Evolutionary conservation across 2,113 vertebrate genomes (phyloP).

Genomic region (Phoenicopterus ruber): DNA sequence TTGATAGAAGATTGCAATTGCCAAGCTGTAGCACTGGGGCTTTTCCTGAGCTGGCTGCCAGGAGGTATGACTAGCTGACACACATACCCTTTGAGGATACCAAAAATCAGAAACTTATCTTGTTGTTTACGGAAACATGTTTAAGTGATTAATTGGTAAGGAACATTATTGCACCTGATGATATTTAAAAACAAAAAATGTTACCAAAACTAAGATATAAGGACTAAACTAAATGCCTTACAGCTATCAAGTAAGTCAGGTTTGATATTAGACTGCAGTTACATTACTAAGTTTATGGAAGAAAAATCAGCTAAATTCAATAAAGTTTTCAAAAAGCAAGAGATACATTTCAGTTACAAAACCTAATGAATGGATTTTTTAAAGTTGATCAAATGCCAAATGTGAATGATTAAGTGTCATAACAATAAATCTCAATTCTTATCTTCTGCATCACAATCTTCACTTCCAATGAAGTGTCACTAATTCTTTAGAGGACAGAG

Average conservation of each 20-base stretch:
- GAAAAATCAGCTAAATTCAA: background rate
- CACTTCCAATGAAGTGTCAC: background rate
- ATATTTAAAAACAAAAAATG: background rate
- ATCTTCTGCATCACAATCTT: background rate
- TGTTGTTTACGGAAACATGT: background rate
- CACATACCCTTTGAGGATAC: background rate
- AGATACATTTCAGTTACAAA: background rate
- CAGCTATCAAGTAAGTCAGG: background rate
- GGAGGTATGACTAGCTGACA: background rate
- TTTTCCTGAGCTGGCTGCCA: background rate
- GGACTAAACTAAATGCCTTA: background rate
- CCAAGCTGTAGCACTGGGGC: background rate
- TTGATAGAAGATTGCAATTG: background rate
- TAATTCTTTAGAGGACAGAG: background rate
- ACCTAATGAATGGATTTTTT: background rate
- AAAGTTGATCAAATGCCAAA: background rate
- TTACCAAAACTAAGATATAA: background rate
- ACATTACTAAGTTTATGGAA: background rate
- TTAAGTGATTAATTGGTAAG: background rate
- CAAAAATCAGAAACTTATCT: background rate
- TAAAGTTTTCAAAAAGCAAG: background rate
- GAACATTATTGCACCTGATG: fast-evolving
- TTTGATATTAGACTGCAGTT: background rate
- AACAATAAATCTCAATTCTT: background rate
- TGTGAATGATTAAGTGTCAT: background rate